A percentile compares a stretch with the other conserved stretches of the same genome.
Evolutionary conservation across 2,113 vertebrate species (phyloP).

Genomic region (Harpagus bidentatus): DNA sequence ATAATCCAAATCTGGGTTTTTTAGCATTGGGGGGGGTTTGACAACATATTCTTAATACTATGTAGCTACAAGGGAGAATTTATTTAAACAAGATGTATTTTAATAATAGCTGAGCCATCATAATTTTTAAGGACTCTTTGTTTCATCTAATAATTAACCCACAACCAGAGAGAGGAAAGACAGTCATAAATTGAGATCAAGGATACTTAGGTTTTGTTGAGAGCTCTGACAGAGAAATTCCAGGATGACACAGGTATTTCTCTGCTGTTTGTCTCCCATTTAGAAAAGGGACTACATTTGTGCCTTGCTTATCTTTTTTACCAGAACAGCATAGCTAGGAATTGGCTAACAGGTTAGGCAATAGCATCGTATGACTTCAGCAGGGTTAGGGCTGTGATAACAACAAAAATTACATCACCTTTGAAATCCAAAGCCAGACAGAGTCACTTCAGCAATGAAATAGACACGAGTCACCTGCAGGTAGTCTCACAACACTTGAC

Average conservation of each 20-base stretch:
- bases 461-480: fast-evolving
- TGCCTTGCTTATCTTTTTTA: neutral
- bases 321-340: neutral
- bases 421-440: neutral
- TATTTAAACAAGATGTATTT: neutral
- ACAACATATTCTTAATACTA: neutral
- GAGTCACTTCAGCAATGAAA: fast-evolving
- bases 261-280: neutral
- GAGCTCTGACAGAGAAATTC: neutral
- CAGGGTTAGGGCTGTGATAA: neutral
- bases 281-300: neutral
- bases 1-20: neutral
- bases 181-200: neutral
- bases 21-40: neutral
- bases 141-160: neutral
- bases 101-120: neutral
- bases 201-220: neutral
- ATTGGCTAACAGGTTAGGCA: neutral
- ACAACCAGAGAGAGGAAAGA: neutral
- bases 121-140: neutral
- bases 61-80: neutral
- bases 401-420: neutral
- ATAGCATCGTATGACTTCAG: neutral
- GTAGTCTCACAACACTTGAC: neutral
- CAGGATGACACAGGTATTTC: fast-evolving